Base-by-base conservation (phyloP, 2,797 vertebrate genomes). In the Pelochelys cantorii region DNA sequence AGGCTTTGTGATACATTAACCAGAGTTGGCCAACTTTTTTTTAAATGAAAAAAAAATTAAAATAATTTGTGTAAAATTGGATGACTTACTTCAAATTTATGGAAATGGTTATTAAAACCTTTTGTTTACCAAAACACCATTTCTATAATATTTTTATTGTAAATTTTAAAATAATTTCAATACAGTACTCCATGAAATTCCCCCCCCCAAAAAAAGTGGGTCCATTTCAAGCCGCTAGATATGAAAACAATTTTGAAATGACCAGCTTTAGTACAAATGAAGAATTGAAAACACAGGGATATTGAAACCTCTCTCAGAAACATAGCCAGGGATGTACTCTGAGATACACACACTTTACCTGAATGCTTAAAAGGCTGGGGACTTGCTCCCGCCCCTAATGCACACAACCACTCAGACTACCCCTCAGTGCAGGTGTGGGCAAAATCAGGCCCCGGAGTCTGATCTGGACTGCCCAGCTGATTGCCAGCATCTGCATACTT, bases 371-470 rank as follows among this genome's bases (percentile, higher is more conserved):
- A 3, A 89, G 48, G 18, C 9, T 8, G 4, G 3, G 27, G 27
- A 23, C 12, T 12, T 0, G 27, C 20, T 48, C 42, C 42, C 42
- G 8, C 42, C 34, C 52, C 25, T 12, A 2, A 1, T 0, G 17
- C 13, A 68, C 11, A 22, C 81, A 57, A 54, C 57, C 65, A 74
- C 1, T 25, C 56, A 57, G 9, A 74, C 11, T 27, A 78, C 18
- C 42, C 54, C 34, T 1, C 9, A 27, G 62, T 54, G 12, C 34
- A 48, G 42, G 42, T 7, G 8, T 48, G 42, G 8, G 42, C 42
- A 42, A 42, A 42, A 42, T 42, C 42, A 42, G 42, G 42, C 42
- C 42, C 42, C 42, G 42, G 5, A 42, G 5, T 5, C 42, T 42
- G 42, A 42, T 42, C 42, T 42, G 42, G 5, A 2, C 42, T 48